A percentile compares a stretch with the other conserved stretches of the same genome.
phyloP scores from a whole-genome alignment of 2,797 vertebrate genomes.

The Vireo griseus region DNA sequence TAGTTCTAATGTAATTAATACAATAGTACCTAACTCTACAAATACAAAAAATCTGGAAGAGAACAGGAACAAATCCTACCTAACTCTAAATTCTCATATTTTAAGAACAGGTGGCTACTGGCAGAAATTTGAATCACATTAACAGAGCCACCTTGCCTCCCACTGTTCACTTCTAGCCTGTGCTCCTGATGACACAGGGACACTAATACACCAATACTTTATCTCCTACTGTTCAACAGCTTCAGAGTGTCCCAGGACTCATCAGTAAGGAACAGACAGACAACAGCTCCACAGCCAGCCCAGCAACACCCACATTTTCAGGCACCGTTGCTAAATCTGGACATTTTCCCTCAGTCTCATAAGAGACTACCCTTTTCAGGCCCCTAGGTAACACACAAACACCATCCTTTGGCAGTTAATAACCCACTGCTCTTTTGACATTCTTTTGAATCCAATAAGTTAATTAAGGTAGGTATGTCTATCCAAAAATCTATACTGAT shows the following conservation, averaged over 20 bases:
- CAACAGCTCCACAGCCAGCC: neutral
- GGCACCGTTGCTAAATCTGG: neutral
- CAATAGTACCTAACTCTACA: neutral
- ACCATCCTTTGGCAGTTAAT: neutral
- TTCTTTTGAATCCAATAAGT: conserved; percentile 47
- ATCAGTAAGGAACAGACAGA: neutral
- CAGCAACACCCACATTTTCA: neutral
- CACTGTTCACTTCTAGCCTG: neutral
- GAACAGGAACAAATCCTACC: neutral
- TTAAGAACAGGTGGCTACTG: neutral
- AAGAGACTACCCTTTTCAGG: neutral
- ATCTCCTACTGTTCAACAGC: neutral
- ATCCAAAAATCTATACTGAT: conserved; percentile 60
- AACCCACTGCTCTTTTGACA: neutral
- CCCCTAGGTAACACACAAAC: neutral
- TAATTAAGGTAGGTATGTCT: conserved; percentile 49
- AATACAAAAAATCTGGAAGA: neutral
- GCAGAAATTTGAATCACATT: neutral
- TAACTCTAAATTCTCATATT: neutral
- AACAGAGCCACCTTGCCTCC: neutral
- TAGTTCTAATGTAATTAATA: neutral
- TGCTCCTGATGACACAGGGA: neutral
- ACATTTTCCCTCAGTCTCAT: neutral
- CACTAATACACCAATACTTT: neutral
- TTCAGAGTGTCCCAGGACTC: neutral